These are phyloP conservation scores for Taphrorychus bicolor DNA, from an alignment of 2,888 invertebrate genomes.

Conservation along the genomic window DNA sequence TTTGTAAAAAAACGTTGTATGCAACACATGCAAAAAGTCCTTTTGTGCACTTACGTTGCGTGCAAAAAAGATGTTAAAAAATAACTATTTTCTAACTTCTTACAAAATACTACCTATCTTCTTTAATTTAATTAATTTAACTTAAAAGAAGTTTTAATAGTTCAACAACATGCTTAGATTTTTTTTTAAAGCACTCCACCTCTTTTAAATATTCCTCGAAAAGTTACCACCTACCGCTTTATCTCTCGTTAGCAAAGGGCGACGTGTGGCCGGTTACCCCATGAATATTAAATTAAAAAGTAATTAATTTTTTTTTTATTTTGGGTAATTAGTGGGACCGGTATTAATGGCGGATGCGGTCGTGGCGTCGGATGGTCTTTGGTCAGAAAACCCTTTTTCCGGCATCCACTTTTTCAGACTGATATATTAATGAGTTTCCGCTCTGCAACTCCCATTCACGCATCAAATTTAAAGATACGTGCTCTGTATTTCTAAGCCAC, in stretches of 20 bases:
- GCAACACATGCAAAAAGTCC: too few relatives aligned
- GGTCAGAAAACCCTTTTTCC: not conserved
- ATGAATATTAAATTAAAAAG: slow-evolving; percentile 27
- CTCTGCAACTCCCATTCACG: not conserved
- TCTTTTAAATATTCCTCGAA: not conserved
- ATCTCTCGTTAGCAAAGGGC: not conserved
- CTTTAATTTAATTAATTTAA: too few relatives aligned
- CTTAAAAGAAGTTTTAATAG: too few relatives aligned
- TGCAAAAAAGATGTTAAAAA: too few relatives aligned
- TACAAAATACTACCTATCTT: too few relatives aligned
- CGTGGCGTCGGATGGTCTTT: slow-evolving; percentile 9
- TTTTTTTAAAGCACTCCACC: too few relatives aligned
- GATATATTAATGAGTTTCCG: not conserved
- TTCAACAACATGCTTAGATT: too few relatives aligned
- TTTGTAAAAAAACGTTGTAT: too few relatives aligned
- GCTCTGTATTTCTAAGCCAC: not conserved
- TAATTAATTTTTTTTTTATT: slow-evolving; percentile 24
- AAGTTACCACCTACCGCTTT: not conserved
- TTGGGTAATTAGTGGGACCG: slow-evolving; percentile 21
- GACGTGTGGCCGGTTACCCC: not conserved
- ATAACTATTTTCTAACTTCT: too few relatives aligned
- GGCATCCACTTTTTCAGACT: not conserved
- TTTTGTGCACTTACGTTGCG: too few relatives aligned
- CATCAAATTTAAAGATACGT: too few relatives aligned
- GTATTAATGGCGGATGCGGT: slow-evolving; percentile 15